Evolutionary conservation across 2,113 vertebrate genomes (phyloP), one percentile per base, ranked within the genome.

Genomic region (Calidris pygmaea): DNA sequence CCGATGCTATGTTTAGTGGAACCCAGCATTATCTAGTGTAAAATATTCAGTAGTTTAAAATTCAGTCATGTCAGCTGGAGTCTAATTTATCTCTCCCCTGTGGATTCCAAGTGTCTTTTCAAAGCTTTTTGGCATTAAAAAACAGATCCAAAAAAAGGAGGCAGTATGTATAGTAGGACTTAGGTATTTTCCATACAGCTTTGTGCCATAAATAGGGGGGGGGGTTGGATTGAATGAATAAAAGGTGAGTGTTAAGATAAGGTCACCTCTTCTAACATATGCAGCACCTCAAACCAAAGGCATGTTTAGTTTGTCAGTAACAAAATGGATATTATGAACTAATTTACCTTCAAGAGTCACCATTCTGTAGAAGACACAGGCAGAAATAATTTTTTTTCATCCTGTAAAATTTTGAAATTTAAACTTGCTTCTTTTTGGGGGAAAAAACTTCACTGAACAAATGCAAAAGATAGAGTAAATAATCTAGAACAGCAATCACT

Each of bases 31-130:
- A 93, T 80, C 81, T 85, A 87, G 90, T 83, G 27, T 67, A 82
- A 83, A 80, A 93, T 76, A 96, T 80, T 88, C 91, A 88, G 75
- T 17, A 58, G 67, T 91, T 92, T 89, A 91, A 94, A 94, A 96
- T 95, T 87, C 76, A 94, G 77, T 76, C 45, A 8, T 89, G 84
- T 95, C 88, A 95, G 68, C 83, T 90, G 58, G 53, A 89, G 79
- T 73, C 63, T 93, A 96, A 94, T 92, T 94, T 96, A 14, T 87
- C 59, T 86, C 71, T 75, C 92, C 81, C 63, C 72, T 71, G 67
- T 80, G 90, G 95, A 91, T 91, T 93, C 75, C 65, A 86, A 94
- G 56, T 60, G 56, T 62, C 66, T 87, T 94, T 93, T 84, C 59
- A 71, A 90, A 67, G 78, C 29, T 80, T 93, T 94, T 45, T 86